These are phyloP conservation scores for Dryococelus australis DNA, from an alignment of 2,888 invertebrate genomes.

Conservation along the genomic window DNA sequence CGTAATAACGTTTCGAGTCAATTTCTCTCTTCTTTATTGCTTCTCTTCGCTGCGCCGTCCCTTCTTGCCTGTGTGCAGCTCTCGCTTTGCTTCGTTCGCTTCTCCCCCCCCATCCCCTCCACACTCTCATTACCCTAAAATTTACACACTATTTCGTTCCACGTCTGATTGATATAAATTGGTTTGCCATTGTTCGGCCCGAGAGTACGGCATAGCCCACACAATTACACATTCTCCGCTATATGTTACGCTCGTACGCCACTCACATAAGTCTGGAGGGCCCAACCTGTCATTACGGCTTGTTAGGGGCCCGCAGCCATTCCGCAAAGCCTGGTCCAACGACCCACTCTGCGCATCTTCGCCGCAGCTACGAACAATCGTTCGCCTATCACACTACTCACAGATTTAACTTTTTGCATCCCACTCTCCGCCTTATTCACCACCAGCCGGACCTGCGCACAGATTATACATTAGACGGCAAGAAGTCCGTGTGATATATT, in stretches of 20 bases:
- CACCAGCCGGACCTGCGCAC: no score
- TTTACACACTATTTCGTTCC: neutral
- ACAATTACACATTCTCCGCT: neutral
- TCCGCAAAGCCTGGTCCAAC: neutral
- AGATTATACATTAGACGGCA: no score
- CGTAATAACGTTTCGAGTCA: slow-evolving; percentile 16
- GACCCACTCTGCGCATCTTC: neutral
- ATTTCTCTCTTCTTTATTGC: slow-evolving; percentile 16
- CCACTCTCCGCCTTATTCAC: no score
- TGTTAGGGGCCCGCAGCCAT: neutral
- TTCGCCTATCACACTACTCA: no score
- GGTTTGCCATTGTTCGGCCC: neutral
- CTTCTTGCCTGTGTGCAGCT: neutral
- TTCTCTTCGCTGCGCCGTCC: neutral
- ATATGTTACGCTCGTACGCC: neutral
- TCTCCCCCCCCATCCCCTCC: neutral
- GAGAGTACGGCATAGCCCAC: neutral
- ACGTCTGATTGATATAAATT: slow-evolving; percentile 3
- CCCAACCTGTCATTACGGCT: neutral
- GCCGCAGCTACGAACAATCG: no score
- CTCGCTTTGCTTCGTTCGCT: neutral
- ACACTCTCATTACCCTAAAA: no score
- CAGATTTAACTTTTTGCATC: no score
- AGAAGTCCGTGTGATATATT: no score
- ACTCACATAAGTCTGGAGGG: neutral